These are phyloP conservation scores for Acipenser oxyrinchus DNA, from an alignment of 2,797 vertebrate species.

Conservation along the genomic window DNA sequence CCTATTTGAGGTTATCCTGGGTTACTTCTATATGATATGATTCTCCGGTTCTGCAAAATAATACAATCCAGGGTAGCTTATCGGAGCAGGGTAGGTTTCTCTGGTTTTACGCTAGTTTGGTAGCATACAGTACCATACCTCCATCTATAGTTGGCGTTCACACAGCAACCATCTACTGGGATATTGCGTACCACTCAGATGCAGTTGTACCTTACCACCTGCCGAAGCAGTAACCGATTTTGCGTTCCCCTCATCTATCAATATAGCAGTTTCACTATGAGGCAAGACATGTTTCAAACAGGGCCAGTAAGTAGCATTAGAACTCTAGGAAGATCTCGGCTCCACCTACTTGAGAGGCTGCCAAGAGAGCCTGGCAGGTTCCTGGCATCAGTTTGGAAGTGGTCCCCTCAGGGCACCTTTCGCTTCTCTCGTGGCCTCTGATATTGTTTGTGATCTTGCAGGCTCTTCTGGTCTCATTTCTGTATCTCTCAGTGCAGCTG, in stretches of 20 bases:
- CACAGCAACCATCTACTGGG: no score
- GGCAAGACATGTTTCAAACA: slow-evolving; percentile 67
- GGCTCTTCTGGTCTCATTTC: slow-evolving; percentile 24
- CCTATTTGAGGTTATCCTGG: no score
- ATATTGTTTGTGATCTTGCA: slow-evolving; percentile 33
- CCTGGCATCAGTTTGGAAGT: slow-evolving; percentile 48
- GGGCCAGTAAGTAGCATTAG: slow-evolving; percentile 62
- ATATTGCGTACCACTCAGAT: neutral
- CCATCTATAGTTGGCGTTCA: no score
- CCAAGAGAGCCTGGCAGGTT: slow-evolving; percentile 53
- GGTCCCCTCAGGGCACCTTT: slow-evolving; percentile 59
- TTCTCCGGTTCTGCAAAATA: no score
- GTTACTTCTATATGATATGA: no score
- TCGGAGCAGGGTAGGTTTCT: no score
- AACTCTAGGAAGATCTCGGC: slow-evolving; percentile 52
- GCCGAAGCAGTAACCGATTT: neutral
- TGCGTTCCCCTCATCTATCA: slow-evolving; percentile 52
- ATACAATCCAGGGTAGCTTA: no score
- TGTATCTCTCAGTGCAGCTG: slow-evolving; percentile 27
- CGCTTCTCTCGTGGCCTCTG: slow-evolving; percentile 28
- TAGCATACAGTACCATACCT: no score
- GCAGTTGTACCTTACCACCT: neutral
- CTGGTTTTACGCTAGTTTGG: no score
- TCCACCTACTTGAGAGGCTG: slow-evolving; percentile 65
- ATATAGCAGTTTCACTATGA: slow-evolving; percentile 63